Conservation (phyloP, 1,140 invertebrate species). For the Thaumetopoea pityocampa region DNA sequence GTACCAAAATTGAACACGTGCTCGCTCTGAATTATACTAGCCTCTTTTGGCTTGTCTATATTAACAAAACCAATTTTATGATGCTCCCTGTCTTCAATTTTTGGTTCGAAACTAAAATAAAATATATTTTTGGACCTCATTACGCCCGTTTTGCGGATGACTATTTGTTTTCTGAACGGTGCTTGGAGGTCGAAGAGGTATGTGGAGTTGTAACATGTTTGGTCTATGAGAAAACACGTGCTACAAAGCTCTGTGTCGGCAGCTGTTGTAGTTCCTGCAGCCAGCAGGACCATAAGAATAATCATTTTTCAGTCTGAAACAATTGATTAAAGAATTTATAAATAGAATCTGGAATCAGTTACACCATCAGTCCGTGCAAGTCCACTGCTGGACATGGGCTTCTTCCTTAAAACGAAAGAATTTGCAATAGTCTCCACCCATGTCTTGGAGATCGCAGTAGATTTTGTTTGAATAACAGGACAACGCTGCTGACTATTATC, state of each 20-base stretch:
- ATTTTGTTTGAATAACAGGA: no score
- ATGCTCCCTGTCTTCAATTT: conserved; percentile 49
- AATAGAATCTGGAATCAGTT: no score
- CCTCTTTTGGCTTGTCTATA: conserved; percentile 32
- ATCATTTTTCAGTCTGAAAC: no score
- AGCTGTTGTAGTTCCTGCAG: background rate
- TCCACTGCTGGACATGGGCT: no score
- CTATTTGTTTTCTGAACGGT: conserved; percentile 41
- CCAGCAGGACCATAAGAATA: background rate
- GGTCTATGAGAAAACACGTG: conserved; percentile 41
- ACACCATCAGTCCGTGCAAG: no score
- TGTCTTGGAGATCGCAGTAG: no score
- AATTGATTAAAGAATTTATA: no score
- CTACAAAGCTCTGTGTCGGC: conserved; percentile 23
- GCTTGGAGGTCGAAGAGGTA: conserved; percentile 50
- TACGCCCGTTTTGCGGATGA: conserved; percentile 50
- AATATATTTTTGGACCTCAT: conserved; percentile 41
- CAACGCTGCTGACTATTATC: no score
- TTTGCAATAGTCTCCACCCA: no score
- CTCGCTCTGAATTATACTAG: conserved; percentile 32
- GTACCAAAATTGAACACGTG: conserved; percentile 54
- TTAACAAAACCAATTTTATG: conserved; percentile 52
- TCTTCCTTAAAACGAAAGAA: no score
- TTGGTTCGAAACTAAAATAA: conserved; percentile 55
- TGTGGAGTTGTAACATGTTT: conserved; percentile 45